Conservation (phyloP, 2,797 vertebrate species). For the Tragelaphus eurycerus region DNA sequence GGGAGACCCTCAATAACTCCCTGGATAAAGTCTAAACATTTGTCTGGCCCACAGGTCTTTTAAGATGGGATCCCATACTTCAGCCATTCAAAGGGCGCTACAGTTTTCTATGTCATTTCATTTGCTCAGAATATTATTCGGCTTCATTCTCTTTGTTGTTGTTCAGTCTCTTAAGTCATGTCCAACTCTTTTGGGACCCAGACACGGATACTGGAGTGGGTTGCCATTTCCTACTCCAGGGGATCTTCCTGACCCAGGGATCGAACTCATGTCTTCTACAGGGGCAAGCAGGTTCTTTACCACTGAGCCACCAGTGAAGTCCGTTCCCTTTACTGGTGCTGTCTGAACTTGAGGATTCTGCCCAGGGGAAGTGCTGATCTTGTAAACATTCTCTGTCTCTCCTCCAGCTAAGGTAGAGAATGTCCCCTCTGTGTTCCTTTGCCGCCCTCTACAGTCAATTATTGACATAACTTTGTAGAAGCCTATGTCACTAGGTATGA, state of each 20-base stretch:
- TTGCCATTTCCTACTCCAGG: not conserved
- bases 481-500: rapidly evolving
- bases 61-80: not conserved
- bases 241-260: not conserved
- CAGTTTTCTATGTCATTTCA: not conserved
- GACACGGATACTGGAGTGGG: not conserved
- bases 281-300: not conserved
- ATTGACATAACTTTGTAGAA: not conserved
- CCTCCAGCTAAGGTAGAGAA: not conserved
- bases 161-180: not conserved
- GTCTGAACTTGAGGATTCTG: not conserved
- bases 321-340: not conserved
- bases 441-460: not conserved
- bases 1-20: not conserved
- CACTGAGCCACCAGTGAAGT: not conserved
- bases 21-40: not conserved
- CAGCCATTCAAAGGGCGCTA: not conserved
- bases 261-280: not conserved
- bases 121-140: not conserved
- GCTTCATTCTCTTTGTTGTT: not conserved
- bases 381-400: not conserved
- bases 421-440: not conserved
- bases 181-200: not conserved
- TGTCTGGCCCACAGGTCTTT: not conserved
- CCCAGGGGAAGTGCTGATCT: not conserved